Conservation (phyloP, 2,113 vertebrate species). For the Astur gentilis region DNA sequence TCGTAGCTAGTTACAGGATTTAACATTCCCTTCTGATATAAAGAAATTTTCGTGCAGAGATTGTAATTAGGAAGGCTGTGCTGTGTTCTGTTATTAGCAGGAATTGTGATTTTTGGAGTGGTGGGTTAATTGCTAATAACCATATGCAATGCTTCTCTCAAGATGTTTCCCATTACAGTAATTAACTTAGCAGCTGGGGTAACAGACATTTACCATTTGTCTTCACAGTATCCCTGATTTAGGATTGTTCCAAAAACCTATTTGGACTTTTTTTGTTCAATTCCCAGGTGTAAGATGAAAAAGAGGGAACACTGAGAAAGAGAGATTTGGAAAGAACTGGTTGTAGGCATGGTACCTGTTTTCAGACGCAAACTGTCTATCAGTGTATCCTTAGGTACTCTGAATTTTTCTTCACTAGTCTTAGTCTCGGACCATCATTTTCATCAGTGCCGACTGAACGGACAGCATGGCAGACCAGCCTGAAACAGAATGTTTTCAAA, state of each 20-base stretch:
- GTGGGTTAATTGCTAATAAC: slow-evolving; percentile 81
- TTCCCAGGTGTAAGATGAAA: slow-evolving; percentile 27
- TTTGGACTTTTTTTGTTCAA: slow-evolving; percentile 41
- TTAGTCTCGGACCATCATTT: background rate
- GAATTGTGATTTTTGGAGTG: slow-evolving; percentile 74
- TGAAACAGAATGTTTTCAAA: background rate
- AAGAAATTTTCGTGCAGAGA: slow-evolving; percentile 45
- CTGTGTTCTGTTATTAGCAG: slow-evolving; percentile 74
- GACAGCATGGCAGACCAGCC: background rate
- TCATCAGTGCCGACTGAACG: background rate
- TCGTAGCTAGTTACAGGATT: slow-evolving; percentile 47
- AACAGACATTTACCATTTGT: slow-evolving; percentile 77
- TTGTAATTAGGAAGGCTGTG: slow-evolving; percentile 65
- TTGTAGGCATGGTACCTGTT: background rate
- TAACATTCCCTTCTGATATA: slow-evolving; percentile 49
- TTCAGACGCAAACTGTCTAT: background rate
- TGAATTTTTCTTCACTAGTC: background rate
- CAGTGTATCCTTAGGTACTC: background rate
- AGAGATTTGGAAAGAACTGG: background rate
- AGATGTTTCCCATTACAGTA: slow-evolving; percentile 80
- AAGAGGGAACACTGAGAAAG: background rate
- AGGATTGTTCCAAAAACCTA: slow-evolving; percentile 44
- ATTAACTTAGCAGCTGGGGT: slow-evolving; percentile 80
- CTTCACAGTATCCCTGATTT: slow-evolving; percentile 68
- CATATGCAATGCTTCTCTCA: slow-evolving; percentile 75